Evolutionary conservation across 1,140 invertebrate genomes (phyloP).

Genomic region (Charaxes varanes): DNA sequence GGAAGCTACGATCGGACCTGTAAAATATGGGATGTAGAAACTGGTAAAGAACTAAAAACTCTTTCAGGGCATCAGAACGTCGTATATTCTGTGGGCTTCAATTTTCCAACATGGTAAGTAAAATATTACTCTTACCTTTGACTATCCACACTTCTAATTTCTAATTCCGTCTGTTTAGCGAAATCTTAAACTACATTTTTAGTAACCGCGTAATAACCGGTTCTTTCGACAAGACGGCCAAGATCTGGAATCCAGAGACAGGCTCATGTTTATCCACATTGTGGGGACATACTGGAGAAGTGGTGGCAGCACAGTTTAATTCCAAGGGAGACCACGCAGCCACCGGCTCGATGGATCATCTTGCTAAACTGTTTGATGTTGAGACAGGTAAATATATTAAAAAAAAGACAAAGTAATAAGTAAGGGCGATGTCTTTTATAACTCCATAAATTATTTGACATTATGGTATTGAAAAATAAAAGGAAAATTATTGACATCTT

Average conservation of each 20-base stretch:
- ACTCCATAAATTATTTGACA: no score
- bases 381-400: conserved; percentile 55
- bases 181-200: no score
- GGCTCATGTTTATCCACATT: conserved; percentile 81
- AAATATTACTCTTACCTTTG: not conserved
- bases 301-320: conserved; percentile 82
- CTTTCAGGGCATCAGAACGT: conserved; percentile 86
- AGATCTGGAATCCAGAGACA: conserved; percentile 80
- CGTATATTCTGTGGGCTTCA: conserved; percentile 86
- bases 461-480: no score
- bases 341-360: conserved; percentile 85
- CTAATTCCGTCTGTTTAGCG: no score
- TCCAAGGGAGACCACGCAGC: conserved; percentile 77
- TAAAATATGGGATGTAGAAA: conserved; percentile 85
- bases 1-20: conserved; percentile 91
- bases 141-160: not conserved
- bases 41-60: conserved; percentile 80
- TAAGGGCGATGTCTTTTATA: no score
- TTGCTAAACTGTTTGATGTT: conserved; percentile 80
- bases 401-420: no score
- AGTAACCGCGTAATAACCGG: conserved; percentile 86
- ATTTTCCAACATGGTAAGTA: conserved; percentile 83
- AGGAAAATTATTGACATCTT: no score
- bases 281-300: conserved; percentile 83
- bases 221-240: conserved; percentile 87